Conservation (phyloP, 2,888 invertebrate species). For the Drosophila lutescens region DNA sequence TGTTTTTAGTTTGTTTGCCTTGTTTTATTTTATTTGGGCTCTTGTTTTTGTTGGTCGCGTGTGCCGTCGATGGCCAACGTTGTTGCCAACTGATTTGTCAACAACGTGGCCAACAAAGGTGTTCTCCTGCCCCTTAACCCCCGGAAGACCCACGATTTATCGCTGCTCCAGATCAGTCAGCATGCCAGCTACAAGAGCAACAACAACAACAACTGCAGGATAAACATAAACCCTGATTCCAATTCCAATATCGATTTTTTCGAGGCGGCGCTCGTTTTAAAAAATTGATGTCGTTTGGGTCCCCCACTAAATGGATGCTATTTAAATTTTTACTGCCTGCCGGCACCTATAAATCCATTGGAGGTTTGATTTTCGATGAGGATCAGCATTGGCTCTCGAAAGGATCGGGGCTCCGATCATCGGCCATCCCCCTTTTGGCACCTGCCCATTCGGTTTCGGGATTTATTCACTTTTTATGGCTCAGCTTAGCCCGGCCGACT, state of each 20-base stretch:
- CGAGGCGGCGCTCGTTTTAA: slow-evolving; percentile 61
- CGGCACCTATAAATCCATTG: slow-evolving; percentile 63
- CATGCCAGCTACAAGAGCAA: slow-evolving; percentile 43
- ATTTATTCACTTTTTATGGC: slow-evolving; percentile 15
- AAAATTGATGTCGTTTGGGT: slow-evolving; percentile 59
- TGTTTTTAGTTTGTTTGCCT: slow-evolving; percentile 18
- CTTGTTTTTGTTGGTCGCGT: slow-evolving; percentile 55
- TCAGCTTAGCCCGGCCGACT: slow-evolving; percentile 50
- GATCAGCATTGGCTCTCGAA: background rate
- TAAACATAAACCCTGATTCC: slow-evolving; percentile 48
- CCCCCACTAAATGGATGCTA: slow-evolving; percentile 70
- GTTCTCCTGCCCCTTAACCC: slow-evolving; percentile 36
- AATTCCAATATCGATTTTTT: background rate
- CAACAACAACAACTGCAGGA: slow-evolving; percentile 36
- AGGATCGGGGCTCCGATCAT: slow-evolving; percentile 1
- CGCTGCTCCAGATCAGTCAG: slow-evolving; percentile 75
- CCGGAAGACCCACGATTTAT: slow-evolving; percentile 51
- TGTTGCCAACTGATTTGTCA: slow-evolving; percentile 71
- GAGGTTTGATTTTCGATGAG: background rate
- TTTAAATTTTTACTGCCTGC: slow-evolving; percentile 74
- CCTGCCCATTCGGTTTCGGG: slow-evolving; percentile 6
- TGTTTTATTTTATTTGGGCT: slow-evolving; percentile 3
- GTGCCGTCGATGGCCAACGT: slow-evolving; percentile 58
- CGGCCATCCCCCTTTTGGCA: slow-evolving; percentile 20
- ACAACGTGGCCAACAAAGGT: slow-evolving; percentile 73